Percentiles rank a stretch among this genome's conserved stretches.
Conservation (phyloP, 2,113 vertebrate species). For the Motacilla tschutschensis region DNA sequence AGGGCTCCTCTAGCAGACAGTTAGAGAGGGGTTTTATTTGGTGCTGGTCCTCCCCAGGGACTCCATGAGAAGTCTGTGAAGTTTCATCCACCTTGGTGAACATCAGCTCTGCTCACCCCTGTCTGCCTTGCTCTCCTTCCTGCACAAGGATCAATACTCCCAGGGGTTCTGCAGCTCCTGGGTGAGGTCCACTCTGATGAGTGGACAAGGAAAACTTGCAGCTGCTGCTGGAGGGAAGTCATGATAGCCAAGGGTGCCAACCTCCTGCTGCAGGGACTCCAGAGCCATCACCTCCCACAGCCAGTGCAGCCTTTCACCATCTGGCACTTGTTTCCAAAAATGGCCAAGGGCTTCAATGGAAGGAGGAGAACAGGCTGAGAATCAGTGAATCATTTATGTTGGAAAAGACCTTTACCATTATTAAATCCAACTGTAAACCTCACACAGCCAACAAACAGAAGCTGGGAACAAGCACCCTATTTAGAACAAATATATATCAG, state of each 20-base stretch:
- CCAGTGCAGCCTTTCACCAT: not conserved
- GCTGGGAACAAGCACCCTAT: not conserved
- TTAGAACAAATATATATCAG: not conserved
- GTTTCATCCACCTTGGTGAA: not conserved
- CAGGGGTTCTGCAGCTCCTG: not conserved
- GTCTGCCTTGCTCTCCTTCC: not conserved
- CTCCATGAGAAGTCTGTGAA: accelerated
- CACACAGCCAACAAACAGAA: not conserved
- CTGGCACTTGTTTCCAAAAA: not conserved
- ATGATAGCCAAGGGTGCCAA: accelerated
- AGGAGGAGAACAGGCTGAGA: not conserved
- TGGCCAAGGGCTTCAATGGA: not conserved
- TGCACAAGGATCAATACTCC: not conserved
- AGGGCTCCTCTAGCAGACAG: not conserved
- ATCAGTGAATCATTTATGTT: not conserved
- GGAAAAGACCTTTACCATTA: not conserved
- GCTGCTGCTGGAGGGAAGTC: not conserved
- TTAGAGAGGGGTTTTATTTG: not conserved
- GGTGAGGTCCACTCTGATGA: too few species aligned
- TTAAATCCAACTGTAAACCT: not conserved
- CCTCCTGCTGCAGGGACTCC: not conserved
- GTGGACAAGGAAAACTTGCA: not conserved
- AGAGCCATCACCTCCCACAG: not conserved
- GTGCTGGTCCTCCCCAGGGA: not conserved
- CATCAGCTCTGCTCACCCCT: not conserved